These are phyloP conservation scores for Ophonus ardosiacus DNA, from an alignment of 2,888 invertebrate genomes.

Conservation along the genomic window DNA sequence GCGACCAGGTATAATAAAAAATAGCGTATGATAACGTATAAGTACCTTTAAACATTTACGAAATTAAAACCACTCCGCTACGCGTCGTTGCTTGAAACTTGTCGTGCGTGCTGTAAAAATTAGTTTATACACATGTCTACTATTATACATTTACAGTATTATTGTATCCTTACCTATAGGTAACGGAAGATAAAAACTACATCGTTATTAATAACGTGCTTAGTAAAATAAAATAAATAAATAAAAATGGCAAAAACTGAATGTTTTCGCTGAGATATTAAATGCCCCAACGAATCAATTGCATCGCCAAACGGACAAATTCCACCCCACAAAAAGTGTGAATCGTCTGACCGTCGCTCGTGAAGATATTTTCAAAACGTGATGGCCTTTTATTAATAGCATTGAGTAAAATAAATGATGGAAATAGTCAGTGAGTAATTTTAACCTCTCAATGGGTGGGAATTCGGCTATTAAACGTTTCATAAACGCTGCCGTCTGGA, in stretches of 20 bases:
- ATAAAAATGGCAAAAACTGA: background rate
- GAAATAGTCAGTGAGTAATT: conserved; percentile 52
- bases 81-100: too few relatives aligned
- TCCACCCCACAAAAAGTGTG: conserved; percentile 21
- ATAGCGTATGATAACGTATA: too few relatives aligned
- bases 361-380: conserved; percentile 49
- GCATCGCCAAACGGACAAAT: conserved; percentile 32
- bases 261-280: conserved; percentile 11
- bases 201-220: background rate
- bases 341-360: conserved; percentile 3
- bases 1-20: too few relatives aligned
- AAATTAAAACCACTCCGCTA: too few relatives aligned
- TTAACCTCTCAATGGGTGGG: conserved; percentile 52
- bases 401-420: conserved; percentile 40
- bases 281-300: conserved; percentile 1
- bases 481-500: background rate
- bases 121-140: too few relatives aligned
- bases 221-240: too few relatives aligned
- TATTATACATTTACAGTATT: too few relatives aligned
- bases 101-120: too few relatives aligned
- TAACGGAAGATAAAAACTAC: background rate
- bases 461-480: background rate
- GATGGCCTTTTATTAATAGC: conserved; percentile 55
- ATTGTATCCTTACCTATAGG: too few relatives aligned
- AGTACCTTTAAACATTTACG: too few relatives aligned